Conservation (phyloP, 2,888 invertebrate genomes). For the Augiades crinisus region DNA sequence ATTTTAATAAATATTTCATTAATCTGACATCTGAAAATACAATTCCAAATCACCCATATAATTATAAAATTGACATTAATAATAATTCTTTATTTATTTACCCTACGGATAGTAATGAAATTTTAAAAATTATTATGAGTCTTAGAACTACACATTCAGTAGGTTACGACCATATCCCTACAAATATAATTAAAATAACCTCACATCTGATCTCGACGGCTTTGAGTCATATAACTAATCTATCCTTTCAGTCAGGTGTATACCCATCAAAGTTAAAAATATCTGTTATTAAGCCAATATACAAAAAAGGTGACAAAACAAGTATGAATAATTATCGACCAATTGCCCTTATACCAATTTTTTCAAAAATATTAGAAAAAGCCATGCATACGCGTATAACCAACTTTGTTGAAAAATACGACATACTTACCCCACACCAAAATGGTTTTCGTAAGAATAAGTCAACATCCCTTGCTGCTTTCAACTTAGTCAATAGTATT, state of each 20-base stretch:
- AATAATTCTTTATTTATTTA: background rate
- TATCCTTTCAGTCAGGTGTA: background rate
- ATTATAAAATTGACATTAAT: background rate
- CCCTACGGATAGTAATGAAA: background rate
- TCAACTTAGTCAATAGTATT: background rate
- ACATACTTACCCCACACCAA: background rate
- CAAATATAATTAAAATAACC: background rate
- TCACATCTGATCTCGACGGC: background rate
- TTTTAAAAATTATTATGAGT: background rate
- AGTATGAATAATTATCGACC: background rate
- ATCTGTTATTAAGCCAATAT: background rate
- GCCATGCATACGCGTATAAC: background rate
- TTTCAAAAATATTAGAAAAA: background rate
- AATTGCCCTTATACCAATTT: background rate
- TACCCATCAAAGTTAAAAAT: background rate
- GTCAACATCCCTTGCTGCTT: background rate
- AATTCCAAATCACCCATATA: background rate
- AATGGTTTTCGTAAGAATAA: background rate
- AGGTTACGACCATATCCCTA: background rate
- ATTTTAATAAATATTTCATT: conserved; percentile 6
- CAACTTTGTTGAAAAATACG: background rate
- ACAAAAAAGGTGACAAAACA: background rate
- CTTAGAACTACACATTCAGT: background rate
- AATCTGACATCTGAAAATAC: conserved; percentile 2
- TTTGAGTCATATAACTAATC: background rate